Conservation (phyloP, 2,888 invertebrate species). For the Acanthacorydalis orientalis region DNA sequence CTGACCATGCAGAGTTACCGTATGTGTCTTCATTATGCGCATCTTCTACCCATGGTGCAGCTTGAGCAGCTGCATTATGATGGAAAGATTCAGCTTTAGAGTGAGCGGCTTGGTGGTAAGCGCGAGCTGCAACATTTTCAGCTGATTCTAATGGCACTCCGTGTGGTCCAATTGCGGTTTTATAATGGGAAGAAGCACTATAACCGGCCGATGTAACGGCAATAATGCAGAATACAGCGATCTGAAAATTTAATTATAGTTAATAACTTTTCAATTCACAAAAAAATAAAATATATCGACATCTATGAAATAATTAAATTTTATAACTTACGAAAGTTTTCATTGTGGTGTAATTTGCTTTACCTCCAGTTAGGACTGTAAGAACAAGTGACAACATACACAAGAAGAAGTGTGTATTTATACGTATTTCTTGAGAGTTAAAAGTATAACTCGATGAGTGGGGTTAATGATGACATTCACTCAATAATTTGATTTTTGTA, state of each 20-base stretch:
- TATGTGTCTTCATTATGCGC: slow-evolving; percentile 2
- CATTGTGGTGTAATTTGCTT: too few species aligned
- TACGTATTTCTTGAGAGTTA: too few species aligned
- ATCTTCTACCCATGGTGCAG: background rate
- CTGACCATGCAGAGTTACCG: slow-evolving; percentile 13
- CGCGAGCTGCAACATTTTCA: slow-evolving; percentile 12
- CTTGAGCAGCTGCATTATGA: background rate
- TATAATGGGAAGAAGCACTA: slow-evolving; percentile 11
- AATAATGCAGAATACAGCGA: slow-evolving; percentile 7
- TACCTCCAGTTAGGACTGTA: too few species aligned
- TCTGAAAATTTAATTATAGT: background rate
- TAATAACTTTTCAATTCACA: too few species aligned
- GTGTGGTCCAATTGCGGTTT: slow-evolving; percentile 10
- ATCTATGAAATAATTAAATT: too few species aligned
- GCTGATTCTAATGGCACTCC: slow-evolving; percentile 4
- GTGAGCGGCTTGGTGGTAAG: slow-evolving; percentile 9
- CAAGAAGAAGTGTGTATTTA: too few species aligned
- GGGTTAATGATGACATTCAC: too few species aligned
- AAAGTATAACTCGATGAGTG: too few species aligned
- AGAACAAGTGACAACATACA: background rate
- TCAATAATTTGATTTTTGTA: too few species aligned
- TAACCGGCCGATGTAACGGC: slow-evolving; percentile 7
- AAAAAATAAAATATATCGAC: background rate
- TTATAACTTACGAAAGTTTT: too few species aligned
- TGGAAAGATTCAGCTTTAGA: slow-evolving; percentile 17